These are phyloP conservation scores for Orthosia incerta DNA, from an alignment of 2,888 invertebrate species.

Conservation along the genomic window DNA sequence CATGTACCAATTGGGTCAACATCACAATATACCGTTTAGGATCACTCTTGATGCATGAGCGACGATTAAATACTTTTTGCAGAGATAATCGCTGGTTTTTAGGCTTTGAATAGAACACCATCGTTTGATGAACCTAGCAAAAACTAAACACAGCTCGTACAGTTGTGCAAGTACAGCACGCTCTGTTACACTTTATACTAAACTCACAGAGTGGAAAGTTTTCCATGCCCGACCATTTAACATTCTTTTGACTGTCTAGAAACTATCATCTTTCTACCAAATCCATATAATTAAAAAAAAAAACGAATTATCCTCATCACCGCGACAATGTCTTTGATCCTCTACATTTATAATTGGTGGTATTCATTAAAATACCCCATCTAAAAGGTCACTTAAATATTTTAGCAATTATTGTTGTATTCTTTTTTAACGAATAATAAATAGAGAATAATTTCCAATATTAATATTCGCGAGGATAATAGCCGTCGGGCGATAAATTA, in stretches of 20 bases:
- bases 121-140: slow-evolving; percentile 35
- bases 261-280: slow-evolving; percentile 28
- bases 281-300: slow-evolving; percentile 13
- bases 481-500: slow-evolving; percentile 34
- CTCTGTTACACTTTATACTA: slow-evolving; percentile 36
- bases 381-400: slow-evolving; percentile 51
- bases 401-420: slow-evolving; percentile 50
- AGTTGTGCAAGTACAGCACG: slow-evolving; percentile 9
- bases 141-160: slow-evolving; percentile 9
- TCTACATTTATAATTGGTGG: slow-evolving; percentile 46
- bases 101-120: background rate
- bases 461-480: slow-evolving; percentile 46
- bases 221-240: background rate
- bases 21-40: slow-evolving; percentile 33
- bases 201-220: slow-evolving; percentile 31
- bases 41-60: slow-evolving; percentile 34
- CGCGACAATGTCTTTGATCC: slow-evolving; percentile 6
- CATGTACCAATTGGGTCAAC: slow-evolving; percentile 28
- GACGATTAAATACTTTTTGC: slow-evolving; percentile 46
- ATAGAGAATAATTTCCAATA: slow-evolving; percentile 46
- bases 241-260: slow-evolving; percentile 1
- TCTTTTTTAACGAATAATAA: slow-evolving; percentile 47
- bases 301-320: background rate
- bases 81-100: slow-evolving; percentile 28
- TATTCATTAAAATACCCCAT: slow-evolving; percentile 51